Evolutionary conservation across 2,888 invertebrate genomes (phyloP), one percentile per base, ranked within the genome.

Genomic region (Trissoscelio sp.): DNA sequence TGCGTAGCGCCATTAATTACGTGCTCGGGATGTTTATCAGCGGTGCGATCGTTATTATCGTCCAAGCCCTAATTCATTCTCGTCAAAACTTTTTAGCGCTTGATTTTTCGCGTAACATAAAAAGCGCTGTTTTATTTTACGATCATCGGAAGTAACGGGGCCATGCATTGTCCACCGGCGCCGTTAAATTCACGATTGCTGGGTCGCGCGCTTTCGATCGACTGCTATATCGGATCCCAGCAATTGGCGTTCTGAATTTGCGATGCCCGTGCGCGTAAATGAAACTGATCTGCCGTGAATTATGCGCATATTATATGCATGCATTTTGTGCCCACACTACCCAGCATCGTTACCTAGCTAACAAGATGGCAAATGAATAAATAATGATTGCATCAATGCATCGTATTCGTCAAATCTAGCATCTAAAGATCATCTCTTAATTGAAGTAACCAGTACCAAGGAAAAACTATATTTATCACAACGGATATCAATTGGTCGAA

Each of bases 251-350:
- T 7, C 42, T 24, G 67, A 60, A 62, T 69, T 67, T 14, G 51
- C 44, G 53, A 62, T 51, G 60, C 42, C 48, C 55, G 60, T 60
- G 22, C 67, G 51, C 60, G 60, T 62, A 62, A 77, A 77, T 69
- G 67, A 77, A 69, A 77, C 77, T 70, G 69, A 70, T 78, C 78
- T 64, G 64, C 46, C 22, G 70, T 78, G 57, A 78, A 78, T 78
- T 78, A 70, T 78, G 70, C 78, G 69, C 62, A 70, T 70, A 78
- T 70, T 55, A 78, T 78, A 70, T 77, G 60, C 77, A 69, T 60
- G 69, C 62, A 69, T 69, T 53, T 48, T 42, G 58, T 11, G 42
- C 58, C 12, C 46, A 18, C 24, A 53, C 66, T 46, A 66, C n/a
- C 24, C 22, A 14, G 16, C 48, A 69, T 77, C 46, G 67, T 60